phyloP scores from a whole-genome alignment of 2,888 invertebrate genomes.

The Leptodirus hochenwartii region DNA sequence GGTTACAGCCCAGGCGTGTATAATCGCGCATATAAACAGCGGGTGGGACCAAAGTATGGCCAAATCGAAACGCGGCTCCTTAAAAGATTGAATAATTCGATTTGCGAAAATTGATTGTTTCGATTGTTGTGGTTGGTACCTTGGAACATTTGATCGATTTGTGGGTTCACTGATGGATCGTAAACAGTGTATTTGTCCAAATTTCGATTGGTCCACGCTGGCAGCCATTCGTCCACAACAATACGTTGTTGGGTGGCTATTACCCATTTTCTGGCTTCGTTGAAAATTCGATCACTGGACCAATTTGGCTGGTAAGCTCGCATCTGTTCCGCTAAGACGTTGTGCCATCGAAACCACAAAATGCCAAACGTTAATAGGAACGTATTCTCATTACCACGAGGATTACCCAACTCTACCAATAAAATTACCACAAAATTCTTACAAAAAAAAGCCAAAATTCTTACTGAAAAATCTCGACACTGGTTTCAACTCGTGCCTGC shows the following conservation, averaged over 20 bases:
- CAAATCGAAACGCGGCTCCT: conserved; percentile 40
- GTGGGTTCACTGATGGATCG: conserved; percentile 34
- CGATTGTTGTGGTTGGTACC: too few species aligned
- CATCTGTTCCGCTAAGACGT: conserved; percentile 27
- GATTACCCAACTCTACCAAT: conserved; percentile 31
- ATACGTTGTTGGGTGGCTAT: conserved; percentile 34
- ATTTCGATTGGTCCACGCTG: conserved; percentile 21
- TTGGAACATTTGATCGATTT: conserved; percentile 41
- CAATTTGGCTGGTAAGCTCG: conserved; percentile 21
- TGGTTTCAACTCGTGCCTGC: conserved; percentile 25
- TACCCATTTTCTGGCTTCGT: conserved; percentile 37
- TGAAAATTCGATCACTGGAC: conserved; percentile 31
- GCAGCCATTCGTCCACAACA: conserved; percentile 32
- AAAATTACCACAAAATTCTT: conserved; percentile 3
- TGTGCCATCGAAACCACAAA: conserved; percentile 37
- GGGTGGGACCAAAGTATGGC: conserved; percentile 37
- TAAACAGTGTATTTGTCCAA: conserved; percentile 24
- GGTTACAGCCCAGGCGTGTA: conserved; percentile 23
- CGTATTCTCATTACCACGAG: conserved; percentile 34
- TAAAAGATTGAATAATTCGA: too few species aligned
- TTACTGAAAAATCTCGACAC: conserved; percentile 36
- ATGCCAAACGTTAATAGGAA: conserved; percentile 32
- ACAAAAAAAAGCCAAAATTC: conserved; percentile 13
- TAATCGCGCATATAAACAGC: conserved; percentile 32
- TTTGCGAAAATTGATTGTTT: too few species aligned